These are phyloP conservation scores for Macquaria ambigua DNA, from an alignment of 2,113 vertebrate genomes.

Conservation along the genomic window DNA sequence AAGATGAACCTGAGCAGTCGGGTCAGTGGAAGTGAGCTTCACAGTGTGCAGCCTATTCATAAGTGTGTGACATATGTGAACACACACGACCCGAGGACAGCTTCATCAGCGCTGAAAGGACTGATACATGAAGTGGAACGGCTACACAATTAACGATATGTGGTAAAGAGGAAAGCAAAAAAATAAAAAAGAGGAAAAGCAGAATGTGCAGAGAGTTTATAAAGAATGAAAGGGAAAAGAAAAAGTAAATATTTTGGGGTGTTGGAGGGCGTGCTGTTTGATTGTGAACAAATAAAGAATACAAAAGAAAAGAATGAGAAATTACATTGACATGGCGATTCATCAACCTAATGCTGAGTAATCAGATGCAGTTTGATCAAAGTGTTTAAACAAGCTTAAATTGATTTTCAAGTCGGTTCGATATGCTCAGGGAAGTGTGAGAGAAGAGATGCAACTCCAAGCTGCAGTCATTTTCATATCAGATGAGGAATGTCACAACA, in stretches of 20 bases:
- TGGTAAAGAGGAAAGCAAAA: not conserved
- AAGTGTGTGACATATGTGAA: not conserved
- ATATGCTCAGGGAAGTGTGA: not conserved
- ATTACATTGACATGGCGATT: not conserved
- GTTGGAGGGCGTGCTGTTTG: not conserved
- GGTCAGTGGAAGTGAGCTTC: conserved; percentile 29
- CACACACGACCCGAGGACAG: not conserved
- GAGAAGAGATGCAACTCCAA: not conserved
- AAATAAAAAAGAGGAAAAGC: not conserved
- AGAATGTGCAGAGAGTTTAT: not conserved
- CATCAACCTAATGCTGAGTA: not conserved
- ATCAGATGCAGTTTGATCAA: conserved; percentile 14
- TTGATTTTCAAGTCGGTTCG: conserved; percentile 13
- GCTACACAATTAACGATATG: not conserved
- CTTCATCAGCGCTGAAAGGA: not conserved
- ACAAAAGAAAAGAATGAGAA: not conserved
- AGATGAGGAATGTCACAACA: conserved; percentile 10
- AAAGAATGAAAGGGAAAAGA: not conserved
- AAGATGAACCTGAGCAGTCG: conserved; percentile 9
- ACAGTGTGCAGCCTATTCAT: not conserved
- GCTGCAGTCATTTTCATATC: not conserved
- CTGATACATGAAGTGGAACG: not conserved
- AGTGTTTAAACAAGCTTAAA: conserved; percentile 21
- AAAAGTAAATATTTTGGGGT: not conserved
- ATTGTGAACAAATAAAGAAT: not conserved